phyloP scores from a whole-genome alignment of 2,113 vertebrate species.

The Tapirus terrestris region DNA sequence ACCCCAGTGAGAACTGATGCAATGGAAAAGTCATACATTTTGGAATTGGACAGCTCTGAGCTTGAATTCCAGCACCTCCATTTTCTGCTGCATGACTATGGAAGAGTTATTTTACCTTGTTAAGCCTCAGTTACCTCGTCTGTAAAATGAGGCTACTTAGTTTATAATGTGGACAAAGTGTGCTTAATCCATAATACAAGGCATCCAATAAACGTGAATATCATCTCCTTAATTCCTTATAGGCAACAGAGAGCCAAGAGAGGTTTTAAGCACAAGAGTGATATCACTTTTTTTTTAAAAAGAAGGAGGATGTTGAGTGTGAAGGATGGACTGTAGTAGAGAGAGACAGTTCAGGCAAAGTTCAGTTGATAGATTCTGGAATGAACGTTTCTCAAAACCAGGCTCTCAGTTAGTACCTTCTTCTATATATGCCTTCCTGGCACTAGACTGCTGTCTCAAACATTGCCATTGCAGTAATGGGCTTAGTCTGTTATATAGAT shows the following conservation, averaged over 20 bases:
- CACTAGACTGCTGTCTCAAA: neutral
- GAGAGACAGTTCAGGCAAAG: neutral
- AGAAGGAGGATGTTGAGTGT: neutral
- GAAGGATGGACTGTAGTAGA: neutral
- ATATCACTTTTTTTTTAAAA: neutral
- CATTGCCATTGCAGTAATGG: neutral
- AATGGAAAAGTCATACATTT: neutral
- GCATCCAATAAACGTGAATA: neutral
- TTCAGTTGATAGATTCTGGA: neutral
- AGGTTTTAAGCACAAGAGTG: neutral
- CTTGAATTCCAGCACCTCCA: neutral
- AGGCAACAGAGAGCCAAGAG: neutral
- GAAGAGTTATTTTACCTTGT: neutral
- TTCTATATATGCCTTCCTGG: neutral
- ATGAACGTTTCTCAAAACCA: neutral
- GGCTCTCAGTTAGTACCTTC: neutral
- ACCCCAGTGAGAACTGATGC: neutral
- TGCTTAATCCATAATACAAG: neutral
- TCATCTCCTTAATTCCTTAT: neutral
- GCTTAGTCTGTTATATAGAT: neutral
- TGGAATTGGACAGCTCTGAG: neutral
- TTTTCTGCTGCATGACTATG: neutral
- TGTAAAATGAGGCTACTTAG: conserved; percentile 27
- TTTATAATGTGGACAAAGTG: neutral
- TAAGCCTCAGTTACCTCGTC: neutral